phyloP scores from a whole-genome alignment of 2,113 vertebrate species.

The Heteronetta atricapilla region DNA sequence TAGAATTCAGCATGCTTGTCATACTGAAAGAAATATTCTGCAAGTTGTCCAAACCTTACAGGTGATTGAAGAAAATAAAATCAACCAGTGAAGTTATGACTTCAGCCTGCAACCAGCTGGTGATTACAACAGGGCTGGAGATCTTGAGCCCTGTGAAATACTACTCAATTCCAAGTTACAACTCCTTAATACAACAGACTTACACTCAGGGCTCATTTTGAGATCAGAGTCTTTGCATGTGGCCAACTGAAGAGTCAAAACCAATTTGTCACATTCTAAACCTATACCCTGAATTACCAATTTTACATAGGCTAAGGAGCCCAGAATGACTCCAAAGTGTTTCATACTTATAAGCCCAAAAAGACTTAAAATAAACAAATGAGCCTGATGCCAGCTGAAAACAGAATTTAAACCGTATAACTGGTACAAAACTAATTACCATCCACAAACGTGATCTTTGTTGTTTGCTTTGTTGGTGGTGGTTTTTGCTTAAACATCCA shows the following conservation, averaged over 20 bases:
- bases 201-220: background rate
- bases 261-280: constrained; percentile 12
- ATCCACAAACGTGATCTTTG: background rate
- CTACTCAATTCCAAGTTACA: background rate
- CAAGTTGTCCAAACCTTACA: constrained; percentile 15
- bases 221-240: background rate
- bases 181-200: background rate
- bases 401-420: constrained; percentile 43
- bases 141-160: background rate
- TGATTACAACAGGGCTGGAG: background rate
- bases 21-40: constrained; percentile 47
- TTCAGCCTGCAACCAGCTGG: background rate
- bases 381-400: background rate
- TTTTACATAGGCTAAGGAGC: background rate
- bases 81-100: background rate
- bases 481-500: background rate
- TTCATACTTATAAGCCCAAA: background rate
- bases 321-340: background rate
- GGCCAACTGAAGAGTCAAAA: background rate
- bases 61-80: background rate
- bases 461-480: background rate
- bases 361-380: background rate
- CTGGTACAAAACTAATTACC: constrained; percentile 31
- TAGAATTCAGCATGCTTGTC: background rate
- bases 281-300: background rate